Evolutionary conservation across 2,797 vertebrate species (phyloP), one percentile per base, ranked within the genome.

Genomic region (Chelmon rostratus): DNA sequence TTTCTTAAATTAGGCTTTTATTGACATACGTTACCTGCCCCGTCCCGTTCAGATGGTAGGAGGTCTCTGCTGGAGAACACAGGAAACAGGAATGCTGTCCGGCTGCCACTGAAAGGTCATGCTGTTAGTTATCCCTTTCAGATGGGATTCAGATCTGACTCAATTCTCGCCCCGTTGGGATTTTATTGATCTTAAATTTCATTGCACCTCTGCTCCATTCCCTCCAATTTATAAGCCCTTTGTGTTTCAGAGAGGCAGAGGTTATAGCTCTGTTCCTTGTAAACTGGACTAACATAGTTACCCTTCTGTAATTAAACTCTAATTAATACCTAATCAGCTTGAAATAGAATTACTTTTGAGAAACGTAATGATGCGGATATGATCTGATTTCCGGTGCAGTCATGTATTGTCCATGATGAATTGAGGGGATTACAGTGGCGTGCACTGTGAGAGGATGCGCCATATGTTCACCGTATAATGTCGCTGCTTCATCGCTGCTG

Each of bases 11-110:
- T 0, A 6, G 10, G 13, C 38, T 53, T 59, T 47, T 66, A 19
- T 2, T 23, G 31, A 0, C 31, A 9, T 0, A 25, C 5, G 5
- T 52, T 46, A 21, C 3, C 11, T 8, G 2, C 0, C 23, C 0
- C n/a, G 0, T 12, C 44, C 23, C 44, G 42, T 49, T 65, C 31
- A 38, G 2, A 21, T 8, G 1, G 1, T 35, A 12, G 5, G 7
- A 49, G 18, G 38, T 38, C 38, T 37, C n/a, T 40, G 12, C 23
- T 25, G n/a, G 21, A 4, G 6, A 33, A 12, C 3, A 38, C 23
- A 7, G 21, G 1, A 38, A n/a, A 35, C 18, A 12, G 44, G 33
- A 25, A 15, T 44, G 8, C 12, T 12, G 21, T 35, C 13, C 44
- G 21, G 2, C 28, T 73, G 53, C n/a, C 59, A 35, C n/a, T 74